Conservation (phyloP, 2,888 invertebrate species). For the Mylabris sibirica region DNA sequence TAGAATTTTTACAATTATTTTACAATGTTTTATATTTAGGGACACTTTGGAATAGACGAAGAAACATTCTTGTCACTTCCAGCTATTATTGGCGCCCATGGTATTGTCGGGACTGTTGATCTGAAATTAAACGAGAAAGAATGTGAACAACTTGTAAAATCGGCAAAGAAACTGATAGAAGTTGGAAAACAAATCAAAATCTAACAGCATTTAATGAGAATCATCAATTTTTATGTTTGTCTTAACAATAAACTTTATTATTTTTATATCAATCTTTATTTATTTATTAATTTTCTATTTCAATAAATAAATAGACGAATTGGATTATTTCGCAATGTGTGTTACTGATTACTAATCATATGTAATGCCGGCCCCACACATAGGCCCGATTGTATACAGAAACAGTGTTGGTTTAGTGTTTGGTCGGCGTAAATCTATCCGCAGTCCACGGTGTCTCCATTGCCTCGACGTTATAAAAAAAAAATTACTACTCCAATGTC, state of each 20-base stretch:
- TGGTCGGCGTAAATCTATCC: no score
- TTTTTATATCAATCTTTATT: not conserved
- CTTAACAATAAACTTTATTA: not conserved
- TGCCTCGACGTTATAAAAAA: no score
- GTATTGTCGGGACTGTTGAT: not conserved
- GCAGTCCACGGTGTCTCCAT: no score
- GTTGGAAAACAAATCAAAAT: not conserved
- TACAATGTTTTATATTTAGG: not conserved
- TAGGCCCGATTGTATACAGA: no score
- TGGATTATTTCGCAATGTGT: not conserved
- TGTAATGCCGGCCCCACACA: no score
- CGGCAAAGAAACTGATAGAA: not conserved
- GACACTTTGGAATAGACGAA: not conserved
- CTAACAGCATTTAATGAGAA: not conserved
- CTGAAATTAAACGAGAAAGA: not conserved
- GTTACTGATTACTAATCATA: no score
- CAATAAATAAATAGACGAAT: not conserved
- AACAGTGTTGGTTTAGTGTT: no score
- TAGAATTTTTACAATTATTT: not conserved
- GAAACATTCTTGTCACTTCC: not conserved
- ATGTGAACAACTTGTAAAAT: not conserved
- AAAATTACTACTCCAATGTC: no score
- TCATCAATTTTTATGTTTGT: not conserved
- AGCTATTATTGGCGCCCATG: not conserved
- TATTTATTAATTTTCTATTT: not conserved